Conservation (phyloP, 2,888 invertebrate species). For the Dolichomitus sp. region DNA sequence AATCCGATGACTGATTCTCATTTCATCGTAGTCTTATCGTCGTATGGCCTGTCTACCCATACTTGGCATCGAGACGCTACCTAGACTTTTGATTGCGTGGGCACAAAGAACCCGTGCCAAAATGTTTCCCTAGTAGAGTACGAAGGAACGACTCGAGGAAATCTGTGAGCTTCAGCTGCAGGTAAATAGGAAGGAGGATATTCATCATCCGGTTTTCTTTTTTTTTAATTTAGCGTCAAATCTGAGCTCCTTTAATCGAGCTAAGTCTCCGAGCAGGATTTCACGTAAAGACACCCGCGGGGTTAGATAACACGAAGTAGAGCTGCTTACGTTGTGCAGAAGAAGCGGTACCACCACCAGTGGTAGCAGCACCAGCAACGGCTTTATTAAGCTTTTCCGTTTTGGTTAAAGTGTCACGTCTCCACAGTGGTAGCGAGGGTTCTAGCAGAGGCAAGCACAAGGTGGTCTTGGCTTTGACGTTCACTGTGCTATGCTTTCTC, state of each 20-base stretch:
- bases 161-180: neutral
- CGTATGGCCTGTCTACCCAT: too few species aligned
- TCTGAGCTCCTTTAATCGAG: slow-evolving; percentile 31
- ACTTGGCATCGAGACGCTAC: too few species aligned
- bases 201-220: neutral
- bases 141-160: neutral
- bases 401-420: slow-evolving; percentile 67
- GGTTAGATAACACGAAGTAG: slow-evolving; percentile 54
- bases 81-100: too few species aligned
- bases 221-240: neutral
- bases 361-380: slow-evolving; percentile 25
- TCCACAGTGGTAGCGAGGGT: slow-evolving; percentile 26
- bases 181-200: neutral
- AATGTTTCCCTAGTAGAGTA: neutral
- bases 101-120: too few species aligned
- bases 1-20: too few species aligned
- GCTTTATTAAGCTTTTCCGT: slow-evolving; percentile 63
- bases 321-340: slow-evolving; percentile 39
- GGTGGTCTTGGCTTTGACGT: slow-evolving; percentile 16
- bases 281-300: slow-evolving; percentile 42
- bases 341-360: slow-evolving; percentile 10
- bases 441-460: slow-evolving; percentile 19
- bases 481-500: slow-evolving; percentile 6
- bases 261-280: slow-evolving; percentile 39
- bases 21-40: too few species aligned